These are phyloP conservation scores for Rachycentron canadum DNA, from an alignment of 2,797 vertebrate genomes.

Conservation along the genomic window DNA sequence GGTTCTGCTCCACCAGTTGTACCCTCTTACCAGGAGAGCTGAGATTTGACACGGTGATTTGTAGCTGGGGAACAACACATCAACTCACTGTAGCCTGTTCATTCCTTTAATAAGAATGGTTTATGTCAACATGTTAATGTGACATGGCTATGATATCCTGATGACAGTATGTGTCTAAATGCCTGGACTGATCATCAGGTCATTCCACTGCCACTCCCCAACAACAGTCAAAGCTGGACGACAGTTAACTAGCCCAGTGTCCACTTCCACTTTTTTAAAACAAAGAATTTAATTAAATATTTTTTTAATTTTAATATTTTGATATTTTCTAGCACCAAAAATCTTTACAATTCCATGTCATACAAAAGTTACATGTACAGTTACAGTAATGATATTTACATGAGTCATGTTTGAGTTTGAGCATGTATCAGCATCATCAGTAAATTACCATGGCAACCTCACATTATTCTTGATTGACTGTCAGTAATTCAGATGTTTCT, in stretches of 20 bases:
- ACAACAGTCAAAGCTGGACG: neutral
- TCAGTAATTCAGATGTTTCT: neutral
- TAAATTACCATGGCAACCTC: too few species aligned
- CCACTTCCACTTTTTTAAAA: neutral
- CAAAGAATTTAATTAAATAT: too few species aligned
- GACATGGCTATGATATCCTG: slow-evolving; percentile 33
- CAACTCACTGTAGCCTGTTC: slow-evolving; percentile 6
- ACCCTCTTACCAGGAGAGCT: neutral
- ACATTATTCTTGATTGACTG: too few species aligned
- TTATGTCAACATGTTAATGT: slow-evolving; percentile 55
- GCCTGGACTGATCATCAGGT: slow-evolving; percentile 25
- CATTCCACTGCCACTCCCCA: slow-evolving; percentile 4
- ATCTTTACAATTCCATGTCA: neutral
- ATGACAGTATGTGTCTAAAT: slow-evolving; percentile 40
- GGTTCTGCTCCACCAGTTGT: too few species aligned
- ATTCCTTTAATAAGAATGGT: slow-evolving; percentile 30
- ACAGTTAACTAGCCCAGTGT: neutral
- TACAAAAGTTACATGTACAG: too few species aligned
- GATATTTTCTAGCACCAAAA: too few species aligned
- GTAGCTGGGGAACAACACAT: neutral
- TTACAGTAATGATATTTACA: neutral
- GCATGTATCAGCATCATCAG: neutral
- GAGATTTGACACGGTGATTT: neutral
- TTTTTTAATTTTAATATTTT: too few species aligned
- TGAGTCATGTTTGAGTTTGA: neutral